Base-by-base conservation (phyloP, 23 tunicate species). In the Trididemnum nubilum region DNA sequence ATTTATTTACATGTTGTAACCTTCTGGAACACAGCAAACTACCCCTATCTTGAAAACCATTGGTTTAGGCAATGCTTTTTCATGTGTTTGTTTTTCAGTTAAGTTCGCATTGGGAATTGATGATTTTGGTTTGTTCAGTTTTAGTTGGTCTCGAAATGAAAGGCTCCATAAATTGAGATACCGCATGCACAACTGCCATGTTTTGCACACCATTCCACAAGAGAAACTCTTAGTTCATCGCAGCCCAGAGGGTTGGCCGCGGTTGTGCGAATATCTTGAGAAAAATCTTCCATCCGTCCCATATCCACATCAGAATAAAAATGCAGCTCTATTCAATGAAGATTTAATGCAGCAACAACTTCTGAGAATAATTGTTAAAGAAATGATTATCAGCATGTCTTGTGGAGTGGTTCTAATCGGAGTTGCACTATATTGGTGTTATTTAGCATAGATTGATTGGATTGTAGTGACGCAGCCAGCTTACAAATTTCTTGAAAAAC, bases 301-400 rank as follows among this genome's bases (percentile, higher is more conserved):
- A 15, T 91, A 85, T 67, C 97, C 97, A 18, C 97, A 91, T 57
- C 71, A 81, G 66, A 91, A 91, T 59, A 91, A 91, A 54, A 51
- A 64, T 54, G 83, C 81, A 34, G 78, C 79, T 38, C 33, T 85
- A 7, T 85, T 85, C 34, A 22, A 65, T 25, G 77, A 71, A 36
- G 83, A 85, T 35, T 22, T 58, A n/a, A 54, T 33, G 18, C 32
- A 64, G 22, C 35, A 77, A 25, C 61, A 38, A 1, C 39, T 85
- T 27, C 57, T 85, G 49, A 36, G 25, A 22, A 69, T 78, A 24
- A 35, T 85, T 7, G 34, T 71, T 35, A 77, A 57, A 26, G 81
- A 77, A 28, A 77, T 32, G 38, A 22, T 28, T 2, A 24, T 77
- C 27, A 23, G 37, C 5, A 4, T 31, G 37, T 31, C 74, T 67